Conservation (phyloP, 53 echinoderm and acorn worm genomes). For the Echinometra lucunter region DNA sequence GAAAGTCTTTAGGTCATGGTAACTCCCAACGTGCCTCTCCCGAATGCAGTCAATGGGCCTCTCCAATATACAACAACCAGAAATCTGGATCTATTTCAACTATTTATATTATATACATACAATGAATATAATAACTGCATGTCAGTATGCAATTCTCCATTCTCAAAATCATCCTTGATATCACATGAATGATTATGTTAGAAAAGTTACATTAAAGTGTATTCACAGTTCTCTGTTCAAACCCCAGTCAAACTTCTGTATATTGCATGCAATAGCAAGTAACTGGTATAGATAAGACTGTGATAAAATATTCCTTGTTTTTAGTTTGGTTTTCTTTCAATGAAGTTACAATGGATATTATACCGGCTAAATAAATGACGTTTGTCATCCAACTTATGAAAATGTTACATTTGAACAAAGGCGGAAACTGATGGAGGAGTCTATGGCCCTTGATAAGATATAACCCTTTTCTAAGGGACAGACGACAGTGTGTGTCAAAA, state of each 20-base stretch:
- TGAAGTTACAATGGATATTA: not conserved
- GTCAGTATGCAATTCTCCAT: conserved; percentile 37
- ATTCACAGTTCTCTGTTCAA: conserved; percentile 14
- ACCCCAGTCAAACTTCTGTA: not conserved
- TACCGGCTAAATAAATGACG: not conserved
- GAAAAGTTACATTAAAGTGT: conserved; percentile 29
- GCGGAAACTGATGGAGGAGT: not conserved
- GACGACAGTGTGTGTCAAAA: no score
- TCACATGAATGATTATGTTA: conserved; percentile 40
- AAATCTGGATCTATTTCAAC: conserved; percentile 23
- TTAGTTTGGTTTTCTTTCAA: not conserved
- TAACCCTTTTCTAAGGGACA: no score
- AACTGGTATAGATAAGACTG: not conserved
- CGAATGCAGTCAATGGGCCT: not conserved
- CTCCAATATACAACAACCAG: not conserved
- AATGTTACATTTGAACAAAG: not conserved
- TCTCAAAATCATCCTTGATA: not conserved
- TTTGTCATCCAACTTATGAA: not conserved
- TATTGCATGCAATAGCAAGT: not conserved
- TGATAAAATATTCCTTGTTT: not conserved
- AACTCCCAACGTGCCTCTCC: not conserved
- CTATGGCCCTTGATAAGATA: no score
- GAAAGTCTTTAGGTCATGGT: not conserved
- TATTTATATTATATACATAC: conserved; percentile 44
- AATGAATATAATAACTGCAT: conserved; percentile 46